These are phyloP conservation scores for Oithona nana DNA, from an alignment of 2,888 invertebrate genomes.

Conservation along the genomic window DNA sequence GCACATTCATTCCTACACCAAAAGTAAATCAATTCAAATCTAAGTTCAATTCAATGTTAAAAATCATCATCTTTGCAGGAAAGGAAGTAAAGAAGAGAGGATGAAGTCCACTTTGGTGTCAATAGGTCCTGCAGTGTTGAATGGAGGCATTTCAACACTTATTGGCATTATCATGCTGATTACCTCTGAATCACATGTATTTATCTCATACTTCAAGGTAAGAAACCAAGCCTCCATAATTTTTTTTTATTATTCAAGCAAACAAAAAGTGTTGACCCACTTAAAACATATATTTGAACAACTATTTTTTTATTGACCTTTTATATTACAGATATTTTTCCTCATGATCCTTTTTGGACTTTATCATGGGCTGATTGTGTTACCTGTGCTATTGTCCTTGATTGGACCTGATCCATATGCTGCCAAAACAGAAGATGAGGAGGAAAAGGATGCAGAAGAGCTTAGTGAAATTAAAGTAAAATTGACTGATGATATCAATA, in stretches of 20 bases:
- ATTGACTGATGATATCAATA: too few relatives aligned
- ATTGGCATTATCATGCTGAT: not conserved
- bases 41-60: too few relatives aligned
- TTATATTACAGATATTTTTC: slow-evolving; percentile 1
- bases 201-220: slow-evolving; percentile 15
- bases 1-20: slow-evolving; percentile 28
- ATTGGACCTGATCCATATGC: not conserved
- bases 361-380: slow-evolving; percentile 6
- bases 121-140: slow-evolving; percentile 13
- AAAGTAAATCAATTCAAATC: not conserved
- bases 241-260: not conserved
- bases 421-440: not conserved
- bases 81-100: not conserved
- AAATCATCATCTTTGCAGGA: too few relatives aligned
- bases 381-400: slow-evolving; percentile 1
- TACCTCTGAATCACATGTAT: slow-evolving; percentile 6
- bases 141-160: slow-evolving; percentile 9
- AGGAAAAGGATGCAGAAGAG: not conserved
- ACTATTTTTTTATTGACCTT: not conserved
- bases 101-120: not conserved
- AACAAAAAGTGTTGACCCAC: too few relatives aligned
- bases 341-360: slow-evolving; percentile 8
- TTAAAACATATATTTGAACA: too few relatives aligned
- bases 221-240: not conserved
- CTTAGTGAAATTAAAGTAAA: too few relatives aligned